A percentile compares a stretch with the other conserved stretches of the same genome.
These are phyloP conservation scores for Cephalotes varians DNA, from an alignment of 2,888 invertebrate species.

Conservation along the genomic window DNA sequence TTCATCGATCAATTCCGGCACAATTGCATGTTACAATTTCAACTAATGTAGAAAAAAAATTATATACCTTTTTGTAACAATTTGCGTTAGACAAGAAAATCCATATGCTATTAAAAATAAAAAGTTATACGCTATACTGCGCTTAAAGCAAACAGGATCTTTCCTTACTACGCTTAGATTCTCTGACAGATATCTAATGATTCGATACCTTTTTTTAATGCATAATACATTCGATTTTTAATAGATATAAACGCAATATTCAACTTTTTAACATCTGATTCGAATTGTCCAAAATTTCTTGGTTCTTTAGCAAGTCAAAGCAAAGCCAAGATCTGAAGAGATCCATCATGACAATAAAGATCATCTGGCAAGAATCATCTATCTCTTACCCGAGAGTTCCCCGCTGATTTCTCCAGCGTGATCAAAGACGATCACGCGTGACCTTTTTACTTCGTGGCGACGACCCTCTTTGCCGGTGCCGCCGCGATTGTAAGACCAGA, in stretches of 20 bases:
- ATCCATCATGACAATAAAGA: neutral
- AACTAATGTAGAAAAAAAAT: neutral
- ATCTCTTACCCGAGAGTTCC: constrained; percentile 31
- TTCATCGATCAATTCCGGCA: neutral
- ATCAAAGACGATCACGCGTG: constrained; percentile 10
- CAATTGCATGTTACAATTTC: neutral
- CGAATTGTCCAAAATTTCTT: too few species aligned
- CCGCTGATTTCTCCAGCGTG: constrained; percentile 32
- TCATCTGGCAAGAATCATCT: neutral
- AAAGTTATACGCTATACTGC: neutral
- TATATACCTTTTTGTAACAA: neutral
- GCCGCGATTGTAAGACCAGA: neutral
- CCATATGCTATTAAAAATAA: constrained; percentile 3
- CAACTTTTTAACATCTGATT: neutral
- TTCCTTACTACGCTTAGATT: neutral
- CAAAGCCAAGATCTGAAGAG: neutral
- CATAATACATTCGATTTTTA: neutral
- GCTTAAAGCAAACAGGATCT: neutral
- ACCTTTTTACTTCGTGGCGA: neutral
- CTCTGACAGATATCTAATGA: neutral
- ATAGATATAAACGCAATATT: neutral
- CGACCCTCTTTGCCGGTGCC: neutral
- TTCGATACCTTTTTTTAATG: neutral
- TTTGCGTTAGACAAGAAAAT: neutral
- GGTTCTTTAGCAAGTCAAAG: too few species aligned